phyloP scores from a whole-genome alignment of 2,797 vertebrate species.

The Microctenopoma stevenorrisi region DNA sequence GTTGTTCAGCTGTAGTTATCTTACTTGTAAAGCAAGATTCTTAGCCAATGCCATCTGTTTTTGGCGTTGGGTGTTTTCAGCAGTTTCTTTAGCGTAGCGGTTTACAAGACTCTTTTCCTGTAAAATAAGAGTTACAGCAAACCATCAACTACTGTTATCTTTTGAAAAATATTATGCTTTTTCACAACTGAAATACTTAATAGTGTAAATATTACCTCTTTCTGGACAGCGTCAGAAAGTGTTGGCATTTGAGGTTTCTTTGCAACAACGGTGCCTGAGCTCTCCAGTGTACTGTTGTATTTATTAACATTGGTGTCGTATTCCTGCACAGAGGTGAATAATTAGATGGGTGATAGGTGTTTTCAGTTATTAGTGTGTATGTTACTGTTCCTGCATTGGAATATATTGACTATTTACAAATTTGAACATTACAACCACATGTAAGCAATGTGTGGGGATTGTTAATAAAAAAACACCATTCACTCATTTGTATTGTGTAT shows the following conservation, averaged over 20 bases:
- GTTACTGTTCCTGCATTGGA: neutral
- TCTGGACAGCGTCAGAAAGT: slow-evolving; percentile 88
- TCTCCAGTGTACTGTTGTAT: slow-evolving; percentile 87
- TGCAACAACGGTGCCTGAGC: slow-evolving; percentile 64
- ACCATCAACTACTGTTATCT: neutral
- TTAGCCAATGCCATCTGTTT: slow-evolving; percentile 89
- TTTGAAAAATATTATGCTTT: neutral
- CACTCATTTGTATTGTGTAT: neutral
- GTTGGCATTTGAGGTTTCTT: slow-evolving; percentile 78
- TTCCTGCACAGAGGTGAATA: slow-evolving; percentile 80
- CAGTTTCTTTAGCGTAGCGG: slow-evolving; percentile 84
- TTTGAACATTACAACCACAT: neutral
- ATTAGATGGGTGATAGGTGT: neutral
- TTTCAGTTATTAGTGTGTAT: slow-evolving; percentile 1
- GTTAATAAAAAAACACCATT: neutral
- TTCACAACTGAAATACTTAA: neutral
- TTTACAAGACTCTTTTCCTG: slow-evolving; percentile 90
- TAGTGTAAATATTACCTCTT: slow-evolving; percentile 82
- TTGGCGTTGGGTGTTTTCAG: slow-evolving; percentile 87
- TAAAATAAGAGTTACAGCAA: slow-evolving; percentile 16
- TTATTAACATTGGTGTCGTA: slow-evolving; percentile 88
- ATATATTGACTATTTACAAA: neutral
- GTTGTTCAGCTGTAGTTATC: neutral
- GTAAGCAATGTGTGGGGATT: neutral
- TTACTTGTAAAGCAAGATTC: slow-evolving; percentile 88